Conservation (phyloP, 1,140 invertebrate species). For the Drosophila nikananu region DNA sequence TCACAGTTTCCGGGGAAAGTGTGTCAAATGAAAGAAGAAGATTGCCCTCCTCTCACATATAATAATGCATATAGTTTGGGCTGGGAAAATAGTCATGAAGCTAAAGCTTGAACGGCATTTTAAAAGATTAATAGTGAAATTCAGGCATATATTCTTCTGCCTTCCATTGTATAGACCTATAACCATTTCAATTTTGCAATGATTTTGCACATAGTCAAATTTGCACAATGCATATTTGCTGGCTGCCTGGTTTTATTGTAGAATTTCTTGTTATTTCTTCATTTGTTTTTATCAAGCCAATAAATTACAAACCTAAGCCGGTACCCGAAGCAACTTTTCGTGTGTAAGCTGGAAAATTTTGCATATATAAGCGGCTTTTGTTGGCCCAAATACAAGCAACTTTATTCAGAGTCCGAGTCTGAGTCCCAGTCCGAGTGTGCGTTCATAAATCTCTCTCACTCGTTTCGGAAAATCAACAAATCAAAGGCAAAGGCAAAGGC, state of each 20-base stretch:
- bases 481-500: constrained; percentile 48
- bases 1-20: constrained; percentile 52
- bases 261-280: constrained; percentile 73
- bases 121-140: not conserved
- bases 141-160: not conserved
- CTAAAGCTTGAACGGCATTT: not conserved
- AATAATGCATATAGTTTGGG: not conserved
- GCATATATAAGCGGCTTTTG: constrained; percentile 76
- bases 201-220: constrained; percentile 66
- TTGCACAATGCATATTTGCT: constrained; percentile 61
- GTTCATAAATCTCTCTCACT: constrained; percentile 55
- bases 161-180: constrained; percentile 11
- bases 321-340: constrained; percentile 6
- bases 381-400: constrained; percentile 58
- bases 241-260: constrained; percentile 60
- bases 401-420: constrained; percentile 9
- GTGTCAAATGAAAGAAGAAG: constrained; percentile 33
- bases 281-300: constrained; percentile 76
- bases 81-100: too few relatives aligned
- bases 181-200: constrained; percentile 62
- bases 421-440: constrained; percentile 28
- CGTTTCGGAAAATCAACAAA: constrained; percentile 66
- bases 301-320: constrained; percentile 65
- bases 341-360: constrained; percentile 69
- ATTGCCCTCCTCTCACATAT: too few relatives aligned